Evolutionary conservation across 2,113 vertebrate genomes (phyloP), one percentile per base, ranked within the genome.

Genomic region (Helogale parvula): DNA sequence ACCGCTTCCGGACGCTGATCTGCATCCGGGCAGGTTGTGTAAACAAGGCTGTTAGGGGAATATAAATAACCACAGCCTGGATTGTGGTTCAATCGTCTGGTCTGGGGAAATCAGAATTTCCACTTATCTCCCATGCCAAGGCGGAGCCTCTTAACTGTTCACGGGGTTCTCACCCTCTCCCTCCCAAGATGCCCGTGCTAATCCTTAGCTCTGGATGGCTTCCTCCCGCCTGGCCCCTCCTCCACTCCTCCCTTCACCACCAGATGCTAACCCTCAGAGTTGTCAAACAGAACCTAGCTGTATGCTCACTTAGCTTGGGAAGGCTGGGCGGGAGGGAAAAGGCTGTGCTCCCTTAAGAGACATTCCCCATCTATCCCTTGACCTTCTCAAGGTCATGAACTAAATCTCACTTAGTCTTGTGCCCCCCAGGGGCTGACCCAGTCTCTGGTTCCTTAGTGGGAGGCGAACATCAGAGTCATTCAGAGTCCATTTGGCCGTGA

Each of bases 1-100:
- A 19, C 96, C 29, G 77, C 98, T 98, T 97, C 98, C 97, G 97
- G 88, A 95, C 1, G 38, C 98, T 98, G 98, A 98, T 99, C 98
- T 99, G 98, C 99, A 99, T 99, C 98, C 98, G 65, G 98, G 98
- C 98, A 98, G 97, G 93, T 97, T 99, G 98, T 98, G 98, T 99
- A 99, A 99, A 98, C 98, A 99, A 98, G 97, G 0, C 97, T 98
- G 97, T 80, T 98, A n/a, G 14, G 93, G 96, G 98, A 99, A 99
- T 98, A 98, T 98, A 98, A 99, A 99, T 99, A 98, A 98, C 97
- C 97, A 90, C 96, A 98, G 98, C 96, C 95, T 93, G 96, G 94
- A 97, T 96, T 96, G 97, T 98, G 98, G 98, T 94, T 98, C 3
- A 1, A 82, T 89, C 92, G 77, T 83, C 97, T 25, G 14, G 97